phyloP scores from a whole-genome alignment of 2,888 invertebrate genomes.

The Synergus japonicus region DNA sequence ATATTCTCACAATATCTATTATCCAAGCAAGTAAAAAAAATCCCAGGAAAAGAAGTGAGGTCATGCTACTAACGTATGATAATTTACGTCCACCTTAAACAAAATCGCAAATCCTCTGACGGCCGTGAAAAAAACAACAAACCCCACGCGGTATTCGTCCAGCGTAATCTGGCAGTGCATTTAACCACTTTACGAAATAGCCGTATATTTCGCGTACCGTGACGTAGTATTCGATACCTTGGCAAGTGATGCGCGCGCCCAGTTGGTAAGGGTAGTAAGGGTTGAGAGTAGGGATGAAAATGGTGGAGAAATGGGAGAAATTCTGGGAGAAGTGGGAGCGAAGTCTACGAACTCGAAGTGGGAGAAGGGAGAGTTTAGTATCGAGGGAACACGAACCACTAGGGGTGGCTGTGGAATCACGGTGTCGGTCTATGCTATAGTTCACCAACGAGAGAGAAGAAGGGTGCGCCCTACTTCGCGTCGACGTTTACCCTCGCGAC shows the following conservation, averaged over 20 bases:
- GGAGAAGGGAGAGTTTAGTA: constrained; percentile 51
- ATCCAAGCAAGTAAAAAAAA: neutral
- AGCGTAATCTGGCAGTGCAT: constrained; percentile 75
- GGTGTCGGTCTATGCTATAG: constrained; percentile 62
- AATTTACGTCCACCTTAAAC: neutral
- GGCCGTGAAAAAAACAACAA: constrained; percentile 3
- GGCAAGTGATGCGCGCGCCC: constrained; percentile 61
- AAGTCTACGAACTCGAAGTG: constrained; percentile 45
- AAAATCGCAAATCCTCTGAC: neutral
- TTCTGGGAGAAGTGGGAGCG: constrained; percentile 46
- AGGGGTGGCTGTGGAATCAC: constrained; percentile 63
- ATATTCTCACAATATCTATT: neutral
- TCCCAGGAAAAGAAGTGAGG: neutral
- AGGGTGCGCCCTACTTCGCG: constrained; percentile 75
- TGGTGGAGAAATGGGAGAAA: constrained; percentile 45
- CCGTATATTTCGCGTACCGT: constrained; percentile 70
- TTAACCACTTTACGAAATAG: constrained; percentile 75
- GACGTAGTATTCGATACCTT: constrained; percentile 76
- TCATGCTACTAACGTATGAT: too few relatives aligned
- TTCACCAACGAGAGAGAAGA: constrained; percentile 63
- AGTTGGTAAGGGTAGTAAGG: constrained; percentile 49
- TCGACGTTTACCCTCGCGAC: constrained; percentile 66
- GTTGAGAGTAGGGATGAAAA: constrained; percentile 51
- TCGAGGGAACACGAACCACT: constrained; percentile 52
- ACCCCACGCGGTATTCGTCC: constrained; percentile 55